Base-by-base conservation (phyloP, 2,888 invertebrate genomes). In the Aplocera efformata region DNA sequence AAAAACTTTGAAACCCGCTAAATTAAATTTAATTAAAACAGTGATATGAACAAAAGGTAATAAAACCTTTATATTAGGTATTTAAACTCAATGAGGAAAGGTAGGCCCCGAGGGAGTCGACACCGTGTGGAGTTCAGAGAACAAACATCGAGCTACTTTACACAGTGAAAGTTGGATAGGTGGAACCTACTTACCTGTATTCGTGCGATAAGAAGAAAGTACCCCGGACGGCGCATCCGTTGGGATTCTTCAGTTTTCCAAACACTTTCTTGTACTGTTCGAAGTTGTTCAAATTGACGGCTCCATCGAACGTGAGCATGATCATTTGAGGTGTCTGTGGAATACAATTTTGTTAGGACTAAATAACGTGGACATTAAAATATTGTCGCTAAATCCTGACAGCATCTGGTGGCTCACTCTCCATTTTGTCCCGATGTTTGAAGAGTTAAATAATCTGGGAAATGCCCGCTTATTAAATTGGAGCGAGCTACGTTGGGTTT, bases 191-290 rank as follows among this genome's bases (percentile, higher is more conserved):
- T 82, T 79, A 91, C 91, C 91, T 91, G 86, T 94, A 94, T 72
- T 94, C 93, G 74, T 98, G 98, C 4, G 97, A 94, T 51, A 97
- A 90, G 88, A 98, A 98, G 90, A 98, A 98, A 3, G 98, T 98
- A 46, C 96, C 97, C 55, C 91, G 92, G 54, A 97, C 93, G 8
- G 93, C 91, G 65, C 98, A 98, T 8, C 94, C 95, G 72, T 98
- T 97, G 29, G 97, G 95, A 85, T 97, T 98, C 66, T 92, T 90
- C 54, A 94, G 89, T 69, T 93, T 93, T 45, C 91, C 91, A 66
- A 97, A 95, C 38, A 97, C 94, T 81, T 94, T 94, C 73, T 91
- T 92, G 83, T 97, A 97, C 64, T 94, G 92, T 49, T 96, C 94
- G 75, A 92, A 96, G 82, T 97, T 98, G 76, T 97, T 96, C 67